Evolutionary conservation across 2,797 vertebrate genomes (phyloP).

Genomic region (Sebastes itinus): DNA sequence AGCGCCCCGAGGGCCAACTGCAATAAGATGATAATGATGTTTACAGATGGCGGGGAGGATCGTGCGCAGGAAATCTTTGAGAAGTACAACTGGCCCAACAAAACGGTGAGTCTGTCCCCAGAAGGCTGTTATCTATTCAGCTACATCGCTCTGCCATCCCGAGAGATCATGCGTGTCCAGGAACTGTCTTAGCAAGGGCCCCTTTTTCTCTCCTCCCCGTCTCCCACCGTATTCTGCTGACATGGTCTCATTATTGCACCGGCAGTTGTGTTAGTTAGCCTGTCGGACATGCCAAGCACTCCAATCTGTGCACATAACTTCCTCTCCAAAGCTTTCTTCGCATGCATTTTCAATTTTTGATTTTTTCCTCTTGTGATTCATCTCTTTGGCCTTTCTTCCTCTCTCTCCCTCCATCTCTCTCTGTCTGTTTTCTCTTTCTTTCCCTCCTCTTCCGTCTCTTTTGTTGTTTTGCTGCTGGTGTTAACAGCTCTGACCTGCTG

Average conservation of each 20-base stretch:
- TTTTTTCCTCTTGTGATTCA: constrained; percentile 34
- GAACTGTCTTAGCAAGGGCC: constrained; percentile 3
- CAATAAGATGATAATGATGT: constrained; percentile 99
- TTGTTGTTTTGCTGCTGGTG: constrained; percentile 60
- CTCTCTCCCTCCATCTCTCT: neutral
- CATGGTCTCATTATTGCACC: constrained; percentile 41
- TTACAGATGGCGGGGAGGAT: constrained; percentile 97
- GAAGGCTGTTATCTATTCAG: constrained; percentile 29
- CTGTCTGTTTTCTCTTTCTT: constrained; percentile 13
- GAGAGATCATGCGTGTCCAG: constrained; percentile 33
- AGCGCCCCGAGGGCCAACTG: constrained; percentile 95
- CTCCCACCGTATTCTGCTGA: constrained; percentile 22
- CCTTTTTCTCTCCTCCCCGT: neutral
- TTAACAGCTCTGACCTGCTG: constrained; percentile 75
- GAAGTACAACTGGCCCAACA: constrained; percentile 99
- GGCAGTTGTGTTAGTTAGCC: constrained; percentile 33
- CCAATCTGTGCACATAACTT: constrained; percentile 47
- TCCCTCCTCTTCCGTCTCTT: constrained; percentile 33
- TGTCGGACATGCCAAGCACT: constrained; percentile 44
- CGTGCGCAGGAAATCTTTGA: constrained; percentile 97
- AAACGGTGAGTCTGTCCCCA: constrained; percentile 87
- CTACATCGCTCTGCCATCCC: constrained; percentile 21
- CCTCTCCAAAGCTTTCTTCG: constrained; percentile 36
- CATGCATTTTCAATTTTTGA: constrained; percentile 20
- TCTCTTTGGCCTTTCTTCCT: constrained; percentile 25